Percentiles rank a stretch among this genome's conserved stretches.
These are phyloP conservation scores for Harpalus rufipes DNA, from an alignment of 2,888 invertebrate species.

Conservation along the genomic window DNA sequence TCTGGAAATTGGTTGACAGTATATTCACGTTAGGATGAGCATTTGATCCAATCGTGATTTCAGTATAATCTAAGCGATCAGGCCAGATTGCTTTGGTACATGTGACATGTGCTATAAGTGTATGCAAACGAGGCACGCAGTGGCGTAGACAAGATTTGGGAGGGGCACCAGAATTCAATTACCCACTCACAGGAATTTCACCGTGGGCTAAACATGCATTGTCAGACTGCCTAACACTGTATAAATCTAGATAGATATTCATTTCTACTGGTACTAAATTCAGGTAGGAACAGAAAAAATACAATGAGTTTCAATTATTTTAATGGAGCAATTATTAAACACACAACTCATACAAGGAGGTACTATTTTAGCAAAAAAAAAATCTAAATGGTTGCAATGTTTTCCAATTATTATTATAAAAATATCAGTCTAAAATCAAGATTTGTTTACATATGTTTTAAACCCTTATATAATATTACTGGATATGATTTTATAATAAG, in stretches of 20 bases:
- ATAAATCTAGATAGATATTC: neutral
- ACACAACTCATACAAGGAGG: too few species aligned
- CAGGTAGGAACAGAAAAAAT: neutral
- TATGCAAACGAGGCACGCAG: conserved; percentile 42
- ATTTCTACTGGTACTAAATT: neutral
- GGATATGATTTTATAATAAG: too few species aligned
- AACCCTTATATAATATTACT: too few species aligned
- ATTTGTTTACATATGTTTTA: too few species aligned
- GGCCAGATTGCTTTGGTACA: neutral
- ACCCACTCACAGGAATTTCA: conserved; percentile 34
- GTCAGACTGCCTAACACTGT: neutral
- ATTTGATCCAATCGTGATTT: neutral
- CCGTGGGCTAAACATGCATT: conserved; percentile 51
- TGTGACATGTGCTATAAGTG: conserved; percentile 39
- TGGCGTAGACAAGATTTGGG: conserved; percentile 44
- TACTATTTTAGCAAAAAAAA: too few species aligned
- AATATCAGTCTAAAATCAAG: too few species aligned
- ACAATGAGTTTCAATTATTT: neutral
- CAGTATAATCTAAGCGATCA: conserved; percentile 1
- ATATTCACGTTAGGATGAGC: neutral
- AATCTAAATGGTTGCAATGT: too few species aligned
- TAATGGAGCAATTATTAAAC: too few species aligned
- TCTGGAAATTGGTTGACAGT: neutral
- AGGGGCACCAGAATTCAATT: conserved; percentile 47
- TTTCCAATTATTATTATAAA: too few species aligned